Percentiles rank a stretch among this genome's conserved stretches.
Conservation (phyloP, 2,888 invertebrate species). For the Euzetes globulus region DNA sequence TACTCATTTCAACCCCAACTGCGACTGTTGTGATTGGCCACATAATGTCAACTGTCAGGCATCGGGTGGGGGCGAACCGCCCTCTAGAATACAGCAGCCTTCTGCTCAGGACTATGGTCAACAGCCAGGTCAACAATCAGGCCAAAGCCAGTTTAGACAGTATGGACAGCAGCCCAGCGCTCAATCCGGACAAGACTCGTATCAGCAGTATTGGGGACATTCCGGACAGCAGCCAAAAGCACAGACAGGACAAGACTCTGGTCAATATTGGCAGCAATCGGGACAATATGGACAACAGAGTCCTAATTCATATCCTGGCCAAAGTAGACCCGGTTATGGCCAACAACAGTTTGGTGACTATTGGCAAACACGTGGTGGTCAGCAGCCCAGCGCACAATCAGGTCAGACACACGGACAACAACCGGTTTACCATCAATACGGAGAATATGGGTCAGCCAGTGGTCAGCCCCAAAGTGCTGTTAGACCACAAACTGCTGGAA, state of each 20-base stretch:
- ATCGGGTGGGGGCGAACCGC: background rate
- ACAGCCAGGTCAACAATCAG: background rate
- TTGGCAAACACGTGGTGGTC: background rate
- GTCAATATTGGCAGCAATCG: background rate
- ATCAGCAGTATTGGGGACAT: background rate
- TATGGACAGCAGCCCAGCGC: background rate
- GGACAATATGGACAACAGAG: background rate
- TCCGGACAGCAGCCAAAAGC: background rate
- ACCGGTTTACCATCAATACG: background rate
- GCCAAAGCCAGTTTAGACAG: background rate
- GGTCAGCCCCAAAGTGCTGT: background rate
- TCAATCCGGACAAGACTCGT: background rate
- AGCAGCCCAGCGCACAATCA: background rate
- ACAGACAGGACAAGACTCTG: background rate
- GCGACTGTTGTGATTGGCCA: background rate
- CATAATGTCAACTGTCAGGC: conserved; percentile 1
- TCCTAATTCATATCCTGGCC: too few relatives aligned
- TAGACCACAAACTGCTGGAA: background rate
- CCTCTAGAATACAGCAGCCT: background rate
- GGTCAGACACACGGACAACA: background rate
- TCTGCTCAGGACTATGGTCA: background rate
- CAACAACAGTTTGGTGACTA: background rate
- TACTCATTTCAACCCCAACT: background rate
- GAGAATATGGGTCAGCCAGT: background rate
- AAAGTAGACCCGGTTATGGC: too few relatives aligned